Evolutionary conservation across 2,797 vertebrate genomes (phyloP).

Genomic region (Huso huso): DNA sequence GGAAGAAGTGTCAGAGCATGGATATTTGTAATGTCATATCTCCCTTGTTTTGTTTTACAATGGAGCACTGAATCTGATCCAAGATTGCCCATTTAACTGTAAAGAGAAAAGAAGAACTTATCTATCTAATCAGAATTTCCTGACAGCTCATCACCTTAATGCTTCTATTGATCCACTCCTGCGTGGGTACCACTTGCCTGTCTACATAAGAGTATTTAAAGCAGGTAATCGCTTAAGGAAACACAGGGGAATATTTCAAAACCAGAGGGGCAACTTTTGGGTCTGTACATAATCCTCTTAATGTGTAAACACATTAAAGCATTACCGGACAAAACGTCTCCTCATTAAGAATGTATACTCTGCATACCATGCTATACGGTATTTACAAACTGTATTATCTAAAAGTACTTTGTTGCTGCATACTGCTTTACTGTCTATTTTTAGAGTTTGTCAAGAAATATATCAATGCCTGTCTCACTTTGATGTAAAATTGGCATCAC

Average conservation of each 20-base stretch:
- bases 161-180: constrained; percentile 49
- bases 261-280: constrained; percentile 42
- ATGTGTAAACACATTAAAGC: constrained; percentile 55
- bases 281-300: constrained; percentile 43
- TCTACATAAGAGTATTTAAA: constrained; percentile 44
- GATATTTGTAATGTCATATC: too few relatives aligned
- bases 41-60: too few relatives aligned
- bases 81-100: constrained; percentile 34
- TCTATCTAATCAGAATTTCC: constrained; percentile 33
- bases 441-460: too few relatives aligned
- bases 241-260: constrained; percentile 48
- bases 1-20: too few relatives aligned
- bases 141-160: constrained; percentile 49
- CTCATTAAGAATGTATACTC: constrained; percentile 30
- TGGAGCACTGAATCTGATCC: too few relatives aligned
- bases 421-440: too few relatives aligned
- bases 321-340: constrained; percentile 23
- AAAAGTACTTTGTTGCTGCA: too few relatives aligned
- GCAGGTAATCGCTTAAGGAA: constrained; percentile 53
- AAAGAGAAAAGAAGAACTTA: constrained; percentile 27
- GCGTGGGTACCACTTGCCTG: constrained; percentile 35
- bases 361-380: too few relatives aligned
- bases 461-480: too few relatives aligned
- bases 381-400: too few relatives aligned
- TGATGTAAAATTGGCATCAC: too few relatives aligned